phyloP scores from a whole-genome alignment of 2,797 vertebrate species.

The Sciurus vulgaris region DNA sequence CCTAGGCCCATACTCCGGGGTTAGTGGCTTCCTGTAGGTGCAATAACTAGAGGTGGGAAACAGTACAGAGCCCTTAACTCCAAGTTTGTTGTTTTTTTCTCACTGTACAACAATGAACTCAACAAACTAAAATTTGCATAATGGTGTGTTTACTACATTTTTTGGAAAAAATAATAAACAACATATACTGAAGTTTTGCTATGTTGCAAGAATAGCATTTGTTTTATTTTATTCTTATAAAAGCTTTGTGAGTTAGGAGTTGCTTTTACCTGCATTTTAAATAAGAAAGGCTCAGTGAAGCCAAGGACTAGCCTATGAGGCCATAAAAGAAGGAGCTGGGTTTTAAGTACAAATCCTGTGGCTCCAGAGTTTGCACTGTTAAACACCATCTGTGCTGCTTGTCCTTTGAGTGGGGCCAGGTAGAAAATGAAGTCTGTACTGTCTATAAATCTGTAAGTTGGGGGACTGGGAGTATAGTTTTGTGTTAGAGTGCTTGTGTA shows the following conservation, averaged over 20 bases:
- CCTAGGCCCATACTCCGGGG: too few species aligned
- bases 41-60: neutral
- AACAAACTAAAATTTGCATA: neutral
- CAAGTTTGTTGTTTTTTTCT: neutral
- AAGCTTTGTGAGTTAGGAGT: neutral
- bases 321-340: neutral
- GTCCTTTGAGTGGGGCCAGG: neutral
- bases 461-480: too few species aligned
- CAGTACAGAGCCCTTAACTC: neutral
- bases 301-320: neutral
- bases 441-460: neutral
- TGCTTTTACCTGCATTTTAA: neutral
- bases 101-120: neutral
- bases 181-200: neutral
- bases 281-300: neutral
- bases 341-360: neutral
- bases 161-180: neutral
- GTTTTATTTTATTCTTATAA: neutral
- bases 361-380: neutral
- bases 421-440: neutral
- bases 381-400: neutral
- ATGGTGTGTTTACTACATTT: neutral
- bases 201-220: neutral
- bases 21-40: neutral
- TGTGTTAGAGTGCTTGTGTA: too few species aligned